These are phyloP conservation scores for Psix sp. DNA, from an alignment of 1,140 invertebrate genomes.

Conservation along the genomic window DNA sequence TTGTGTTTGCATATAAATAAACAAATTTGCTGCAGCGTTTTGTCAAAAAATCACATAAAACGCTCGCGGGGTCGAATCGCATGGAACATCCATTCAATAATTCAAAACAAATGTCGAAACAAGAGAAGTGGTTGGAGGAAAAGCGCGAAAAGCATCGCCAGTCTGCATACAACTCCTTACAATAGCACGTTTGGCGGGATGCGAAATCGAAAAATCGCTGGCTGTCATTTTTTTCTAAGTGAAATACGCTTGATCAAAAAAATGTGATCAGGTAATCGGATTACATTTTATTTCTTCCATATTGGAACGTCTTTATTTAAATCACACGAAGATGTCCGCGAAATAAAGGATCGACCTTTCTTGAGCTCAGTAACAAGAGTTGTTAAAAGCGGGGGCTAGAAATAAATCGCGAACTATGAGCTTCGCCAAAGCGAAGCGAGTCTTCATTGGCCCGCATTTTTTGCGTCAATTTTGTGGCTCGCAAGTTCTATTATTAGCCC, in stretches of 20 bases:
- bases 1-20: conserved; percentile 29
- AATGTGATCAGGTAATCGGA: conserved; percentile 54
- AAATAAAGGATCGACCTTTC: conserved; percentile 31
- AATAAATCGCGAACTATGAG: conserved; percentile 2
- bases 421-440: conserved; percentile 9
- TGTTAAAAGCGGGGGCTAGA: no score
- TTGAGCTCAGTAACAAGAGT: no score
- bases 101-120: conserved; percentile 27
- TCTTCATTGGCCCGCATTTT: no score
- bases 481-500: conserved; percentile 37
- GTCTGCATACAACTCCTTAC: conserved; percentile 6
- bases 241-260: conserved; percentile 48
- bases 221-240: conserved; percentile 29
- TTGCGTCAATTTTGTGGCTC: conserved; percentile 5
- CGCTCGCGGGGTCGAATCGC: conserved; percentile 5
- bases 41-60: conserved; percentile 16
- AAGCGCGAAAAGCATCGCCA: conserved; percentile 9
- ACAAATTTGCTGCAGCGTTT: conserved; percentile 22
- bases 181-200: conserved; percentile 29
- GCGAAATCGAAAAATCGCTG: conserved; percentile 33
- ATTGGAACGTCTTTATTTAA: conserved; percentile 24
- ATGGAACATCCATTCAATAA: conserved; percentile 10
- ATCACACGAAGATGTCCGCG: conserved; percentile 28
- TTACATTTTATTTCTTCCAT: conserved; percentile 44
- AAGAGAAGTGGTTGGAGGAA: conserved; percentile 5